Conservation (phyloP, 92 coral and sea anemone species). For the Bergia puertoricense region DNA sequence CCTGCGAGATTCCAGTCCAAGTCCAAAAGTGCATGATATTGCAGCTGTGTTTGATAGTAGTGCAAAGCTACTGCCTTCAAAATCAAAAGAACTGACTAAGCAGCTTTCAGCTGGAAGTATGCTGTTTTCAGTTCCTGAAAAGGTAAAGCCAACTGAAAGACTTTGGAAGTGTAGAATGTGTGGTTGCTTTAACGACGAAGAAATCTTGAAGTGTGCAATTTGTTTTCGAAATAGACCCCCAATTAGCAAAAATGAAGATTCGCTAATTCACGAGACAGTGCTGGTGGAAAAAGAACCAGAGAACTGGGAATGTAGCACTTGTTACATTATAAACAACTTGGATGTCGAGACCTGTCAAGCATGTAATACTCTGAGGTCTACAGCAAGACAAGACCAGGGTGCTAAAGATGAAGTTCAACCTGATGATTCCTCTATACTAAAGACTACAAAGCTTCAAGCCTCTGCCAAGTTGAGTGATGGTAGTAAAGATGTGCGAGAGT, state of each 20-base stretch:
- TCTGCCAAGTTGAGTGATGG: not conserved
- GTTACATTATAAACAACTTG: conserved; percentile 46
- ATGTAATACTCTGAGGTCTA: conserved; percentile 46
- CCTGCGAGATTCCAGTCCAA: conserved; percentile 16
- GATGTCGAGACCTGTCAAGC: conserved; percentile 51
- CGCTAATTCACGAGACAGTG: not conserved
- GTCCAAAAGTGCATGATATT: conserved; percentile 2
- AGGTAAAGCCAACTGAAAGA: not conserved
- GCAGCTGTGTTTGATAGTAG: conserved; percentile 24
- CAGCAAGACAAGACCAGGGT: not conserved
- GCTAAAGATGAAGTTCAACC: not conserved
- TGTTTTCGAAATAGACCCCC: not conserved
- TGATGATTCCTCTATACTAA: not conserved
- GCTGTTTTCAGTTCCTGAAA: conserved; percentile 17
- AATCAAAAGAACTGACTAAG: conserved; percentile 11
- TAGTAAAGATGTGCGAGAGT: not conserved
- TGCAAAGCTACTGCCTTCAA: not conserved
- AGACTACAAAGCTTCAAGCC: conserved; percentile 11
- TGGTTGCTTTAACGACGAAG: conserved; percentile 34
- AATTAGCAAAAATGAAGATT: not conserved
- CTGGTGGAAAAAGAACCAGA: conserved; percentile 55
- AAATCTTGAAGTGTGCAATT: not conserved
- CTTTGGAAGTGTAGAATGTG: conserved; percentile 27
- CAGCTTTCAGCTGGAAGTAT: not conserved
- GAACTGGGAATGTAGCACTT: conserved; percentile 63